Base-by-base conservation (phyloP, 2,888 invertebrate species). In the Eupeodes latifasciatus region DNA sequence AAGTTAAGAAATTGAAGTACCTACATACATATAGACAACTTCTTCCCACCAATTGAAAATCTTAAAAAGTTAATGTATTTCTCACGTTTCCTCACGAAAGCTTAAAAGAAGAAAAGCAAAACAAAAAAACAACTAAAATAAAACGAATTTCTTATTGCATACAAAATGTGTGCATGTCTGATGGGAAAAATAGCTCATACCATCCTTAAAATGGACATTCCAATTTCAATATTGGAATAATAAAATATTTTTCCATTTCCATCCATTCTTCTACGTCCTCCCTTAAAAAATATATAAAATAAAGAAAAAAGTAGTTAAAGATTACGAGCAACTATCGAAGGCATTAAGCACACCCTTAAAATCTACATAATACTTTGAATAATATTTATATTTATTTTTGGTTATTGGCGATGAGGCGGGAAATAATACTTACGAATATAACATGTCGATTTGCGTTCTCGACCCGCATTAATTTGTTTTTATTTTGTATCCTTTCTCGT, bases 301-400 rank as follows among this genome's bases (percentile, higher is more conserved):
- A 74, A 11, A 78, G 59, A 67, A 16, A 61, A 47, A 49, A 47
- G 66, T 27, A 66, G 66, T 76, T 77, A 81, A 80, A 80, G 84
- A 87, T 84, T 84, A 84, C 87, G 79, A 59, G 64, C 79, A 86
- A 86, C 78, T 86, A 82, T 86, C 80, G 80, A 79, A 83, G 76
- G 87, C 87, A 87, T 87, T 87, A 87, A 87, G 77, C 87, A 84
- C 87, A 87, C 87, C 83, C 87, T 87, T 84, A 83, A 81, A 81
- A 87, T 87, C 84, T 84, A 87, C 84, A 87, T 88, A 88, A 88
- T 87, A 80, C 53, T 71, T 71, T 55, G 55, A 34, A 71, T 55
- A 57, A 69, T 88, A 81, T 88, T 81, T 84, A 69, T 88, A 81
- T 88, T 81, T 84, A 84, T 88, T 88, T 87, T 84, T 47, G 74